These are phyloP conservation scores for Pentamera pediparva DNA, from an alignment of 53 echinoderm and acorn worm genomes.

Conservation along the genomic window DNA sequence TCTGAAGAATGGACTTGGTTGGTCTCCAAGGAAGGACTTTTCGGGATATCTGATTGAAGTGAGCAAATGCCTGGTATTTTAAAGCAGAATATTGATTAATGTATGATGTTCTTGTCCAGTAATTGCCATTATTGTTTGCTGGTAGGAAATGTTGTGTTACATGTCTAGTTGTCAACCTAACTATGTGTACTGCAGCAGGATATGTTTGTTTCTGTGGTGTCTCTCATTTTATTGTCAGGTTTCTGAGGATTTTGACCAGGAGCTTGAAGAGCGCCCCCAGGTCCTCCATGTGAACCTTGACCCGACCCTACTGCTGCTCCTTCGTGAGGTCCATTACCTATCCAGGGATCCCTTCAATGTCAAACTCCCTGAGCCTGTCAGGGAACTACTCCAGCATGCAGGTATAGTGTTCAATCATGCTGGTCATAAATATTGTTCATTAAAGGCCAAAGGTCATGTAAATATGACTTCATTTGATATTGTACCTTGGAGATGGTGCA, in stretches of 20 bases:
- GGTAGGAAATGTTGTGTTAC: too few species aligned
- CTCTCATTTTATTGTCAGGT: slow-evolving; percentile 26
- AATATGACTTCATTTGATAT: too few species aligned
- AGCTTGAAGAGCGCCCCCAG: slow-evolving; percentile 75
- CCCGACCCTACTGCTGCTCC: slow-evolving; percentile 77
- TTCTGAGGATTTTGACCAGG: slow-evolving; percentile 86
- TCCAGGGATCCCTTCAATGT: slow-evolving; percentile 80
- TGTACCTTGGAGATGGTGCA: too few species aligned
- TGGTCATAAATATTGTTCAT: not conserved
- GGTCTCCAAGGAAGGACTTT: too few species aligned
- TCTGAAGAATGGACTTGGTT: too few species aligned
- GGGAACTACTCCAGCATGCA: slow-evolving; percentile 74
- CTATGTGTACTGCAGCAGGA: too few species aligned
- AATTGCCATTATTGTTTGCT: too few species aligned
- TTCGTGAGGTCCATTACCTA: slow-evolving; percentile 92
- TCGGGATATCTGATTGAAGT: too few species aligned
- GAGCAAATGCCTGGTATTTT: too few species aligned
- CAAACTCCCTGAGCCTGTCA: slow-evolving; percentile 73
- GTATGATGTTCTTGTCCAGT: too few species aligned
- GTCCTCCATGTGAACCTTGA: slow-evolving; percentile 94
- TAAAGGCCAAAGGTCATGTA: not conserved
- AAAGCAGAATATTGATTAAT: too few species aligned
- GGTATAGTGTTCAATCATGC: slow-evolving; percentile 1
- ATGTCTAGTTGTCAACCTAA: too few species aligned
- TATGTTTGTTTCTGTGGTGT: not conserved